Evolutionary conservation across 2,888 invertebrate genomes (phyloP).

Genomic region (Drosophila colorata): DNA sequence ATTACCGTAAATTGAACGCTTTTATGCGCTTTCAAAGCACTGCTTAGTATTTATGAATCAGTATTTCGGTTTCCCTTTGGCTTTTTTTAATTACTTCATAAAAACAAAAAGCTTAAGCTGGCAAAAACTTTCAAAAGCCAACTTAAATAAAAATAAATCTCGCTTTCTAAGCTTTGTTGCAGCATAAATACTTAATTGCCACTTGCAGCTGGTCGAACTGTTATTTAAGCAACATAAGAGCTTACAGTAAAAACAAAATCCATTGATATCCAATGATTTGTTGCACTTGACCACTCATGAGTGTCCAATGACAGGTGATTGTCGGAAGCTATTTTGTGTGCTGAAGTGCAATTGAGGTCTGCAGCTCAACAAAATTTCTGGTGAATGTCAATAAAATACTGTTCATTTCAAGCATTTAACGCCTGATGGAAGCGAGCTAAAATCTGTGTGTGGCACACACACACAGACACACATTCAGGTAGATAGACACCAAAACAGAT

Average conservation of each 20-base stretch:
- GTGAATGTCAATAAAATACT: constrained; percentile 12
- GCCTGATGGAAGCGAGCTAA: constrained; percentile 1
- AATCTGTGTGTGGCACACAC: neutral
- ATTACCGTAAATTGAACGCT: too few species aligned
- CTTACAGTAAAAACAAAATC: neutral
- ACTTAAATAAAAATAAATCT: neutral
- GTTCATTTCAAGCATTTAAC: constrained; percentile 21
- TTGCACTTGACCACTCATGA: neutral
- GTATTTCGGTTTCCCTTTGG: too few species aligned
- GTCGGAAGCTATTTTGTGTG: constrained; percentile 10
- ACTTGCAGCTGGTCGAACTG: neutral
- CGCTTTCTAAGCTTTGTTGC: neutral
- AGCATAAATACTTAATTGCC: neutral
- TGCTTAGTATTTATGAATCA: too few species aligned
- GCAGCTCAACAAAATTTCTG: constrained; percentile 17
- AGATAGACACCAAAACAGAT: constrained; percentile 44
- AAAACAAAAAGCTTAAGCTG: too few species aligned
- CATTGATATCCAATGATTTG: neutral
- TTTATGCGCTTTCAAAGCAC: too few species aligned
- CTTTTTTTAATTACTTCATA: too few species aligned
- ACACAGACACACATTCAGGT: constrained; percentile 2
- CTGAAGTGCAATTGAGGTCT: constrained; percentile 15
- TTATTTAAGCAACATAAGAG: neutral
- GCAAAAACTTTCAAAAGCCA: too few species aligned
- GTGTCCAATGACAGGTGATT: constrained; percentile 2